Evolutionary conservation across 2,797 vertebrate species (phyloP), one percentile per base, ranked within the genome.

Genomic region (Pygocentrus nattereri): DNA sequence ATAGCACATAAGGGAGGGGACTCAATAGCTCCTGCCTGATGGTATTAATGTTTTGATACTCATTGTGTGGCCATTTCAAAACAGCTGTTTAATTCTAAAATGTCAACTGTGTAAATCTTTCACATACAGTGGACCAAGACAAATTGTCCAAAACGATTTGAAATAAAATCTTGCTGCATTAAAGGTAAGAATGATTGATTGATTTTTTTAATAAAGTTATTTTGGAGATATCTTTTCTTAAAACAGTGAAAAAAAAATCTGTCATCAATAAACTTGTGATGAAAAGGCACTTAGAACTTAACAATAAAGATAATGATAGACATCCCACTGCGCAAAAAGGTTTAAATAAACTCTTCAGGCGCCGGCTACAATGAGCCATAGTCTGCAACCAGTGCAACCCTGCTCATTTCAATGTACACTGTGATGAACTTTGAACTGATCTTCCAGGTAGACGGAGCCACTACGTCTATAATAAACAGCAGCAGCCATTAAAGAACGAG

Each of bases 251-350:
- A 18, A 64, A 19, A 64, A n/a, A 19, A 64, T 31, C 7, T 56
- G 50, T 52, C 85, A 88, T 90, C 80, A 89, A 69, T 82, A 88
- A 77, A 67, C 82, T 81, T 80, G 70, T 86, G 88, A 91, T 88
- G 87, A 79, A n/a, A 92, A 94, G 93, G 93, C 91, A 94, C 93
- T 92, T 91, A 23, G 83, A 64, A 91, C 85, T 89, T 83, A 79
- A 82, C 87, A 88, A 91, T 88, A 88, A 83, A 86, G 83, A 86
- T 85, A 76, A 87, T 80, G 71, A 88, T 84, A 87, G 86, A 76
- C 74, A 84, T 78, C 34, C 78, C 80, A 81, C 83, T 92, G 91
- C 92, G 90, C 90, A 92, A 92, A 92, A 44, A 81, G 78, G 59
- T 84, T 81, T 86, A 89, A 85, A 74, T 87, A 85, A 79, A 87